A percentile compares a stretch with the other conserved stretches of the same genome.
Evolutionary conservation across 2,888 invertebrate species (phyloP).

Genomic region (Homarus gammarus): DNA sequence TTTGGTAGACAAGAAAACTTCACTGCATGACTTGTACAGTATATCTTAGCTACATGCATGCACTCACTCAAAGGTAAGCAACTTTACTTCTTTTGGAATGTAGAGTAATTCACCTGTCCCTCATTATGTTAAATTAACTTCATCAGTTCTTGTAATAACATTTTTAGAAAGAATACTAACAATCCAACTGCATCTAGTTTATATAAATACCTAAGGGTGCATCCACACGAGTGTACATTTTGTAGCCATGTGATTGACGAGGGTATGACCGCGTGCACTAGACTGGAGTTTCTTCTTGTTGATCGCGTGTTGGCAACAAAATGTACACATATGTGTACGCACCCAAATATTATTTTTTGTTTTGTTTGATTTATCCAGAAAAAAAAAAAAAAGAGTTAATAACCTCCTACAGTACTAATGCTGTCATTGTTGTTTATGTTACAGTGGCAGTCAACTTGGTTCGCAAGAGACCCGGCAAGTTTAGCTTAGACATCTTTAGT

Average conservation of each 20-base stretch:
- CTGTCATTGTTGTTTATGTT: neutral
- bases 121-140: neutral
- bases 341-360: too few species aligned
- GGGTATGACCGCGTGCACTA: too few species aligned
- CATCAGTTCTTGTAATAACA: too few species aligned
- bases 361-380: too few species aligned
- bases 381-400: neutral
- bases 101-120: neutral
- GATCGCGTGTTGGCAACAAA: too few species aligned
- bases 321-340: too few species aligned
- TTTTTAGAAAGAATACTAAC: too few species aligned
- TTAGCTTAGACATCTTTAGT: slow-evolving; percentile 71
- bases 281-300: too few species aligned
- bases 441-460: slow-evolving; percentile 72
- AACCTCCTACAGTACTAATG: neutral
- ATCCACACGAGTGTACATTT: too few species aligned
- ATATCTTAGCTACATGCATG: neutral
- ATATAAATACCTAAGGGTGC: too few species aligned
- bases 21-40: neutral
- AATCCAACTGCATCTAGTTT: too few species aligned
- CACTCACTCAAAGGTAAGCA: neutral
- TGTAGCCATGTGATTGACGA: too few species aligned
- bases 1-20: neutral
- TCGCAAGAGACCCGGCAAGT: slow-evolving; percentile 68
- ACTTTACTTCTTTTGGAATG: neutral